Conservation (phyloP, 2,797 vertebrate species). For the Syngnathus acus region DNA sequence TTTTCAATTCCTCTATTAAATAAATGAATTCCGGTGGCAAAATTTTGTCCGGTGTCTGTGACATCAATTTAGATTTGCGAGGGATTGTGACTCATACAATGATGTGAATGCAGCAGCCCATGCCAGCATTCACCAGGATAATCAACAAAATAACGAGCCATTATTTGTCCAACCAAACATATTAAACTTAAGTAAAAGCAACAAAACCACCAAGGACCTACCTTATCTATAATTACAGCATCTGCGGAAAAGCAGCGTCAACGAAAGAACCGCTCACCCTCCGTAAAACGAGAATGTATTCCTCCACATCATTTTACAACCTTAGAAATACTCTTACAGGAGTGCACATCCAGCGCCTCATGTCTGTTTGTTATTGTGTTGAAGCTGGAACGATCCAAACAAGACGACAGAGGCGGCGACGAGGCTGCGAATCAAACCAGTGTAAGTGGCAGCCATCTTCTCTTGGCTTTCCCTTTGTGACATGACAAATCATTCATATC, state of each 20-base stretch:
- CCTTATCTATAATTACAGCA: conserved; percentile 4
- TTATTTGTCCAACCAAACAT: neutral
- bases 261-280: neutral
- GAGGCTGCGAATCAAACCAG: conserved; percentile 60
- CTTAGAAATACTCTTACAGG: neutral
- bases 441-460: conserved; percentile 54
- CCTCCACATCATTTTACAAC: neutral
- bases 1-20: too few species aligned
- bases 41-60: neutral
- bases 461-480: conserved; percentile 33
- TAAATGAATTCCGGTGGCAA: neutral
- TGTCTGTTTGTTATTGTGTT: conserved; percentile 35
- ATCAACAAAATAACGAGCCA: too few species aligned
- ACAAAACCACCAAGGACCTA: neutral
- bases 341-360: conserved; percentile 22
- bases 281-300: neutral
- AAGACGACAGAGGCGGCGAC: conserved; percentile 66
- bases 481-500: conserved; percentile 62
- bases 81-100: neutral
- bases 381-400: conserved; percentile 61
- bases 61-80: too few species aligned
- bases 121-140: neutral
- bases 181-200: neutral
- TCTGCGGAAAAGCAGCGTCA: neutral
- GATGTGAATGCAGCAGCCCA: neutral